Conservation (phyloP, 2,113 vertebrate species). For the Callithrix jacchus region DNA sequence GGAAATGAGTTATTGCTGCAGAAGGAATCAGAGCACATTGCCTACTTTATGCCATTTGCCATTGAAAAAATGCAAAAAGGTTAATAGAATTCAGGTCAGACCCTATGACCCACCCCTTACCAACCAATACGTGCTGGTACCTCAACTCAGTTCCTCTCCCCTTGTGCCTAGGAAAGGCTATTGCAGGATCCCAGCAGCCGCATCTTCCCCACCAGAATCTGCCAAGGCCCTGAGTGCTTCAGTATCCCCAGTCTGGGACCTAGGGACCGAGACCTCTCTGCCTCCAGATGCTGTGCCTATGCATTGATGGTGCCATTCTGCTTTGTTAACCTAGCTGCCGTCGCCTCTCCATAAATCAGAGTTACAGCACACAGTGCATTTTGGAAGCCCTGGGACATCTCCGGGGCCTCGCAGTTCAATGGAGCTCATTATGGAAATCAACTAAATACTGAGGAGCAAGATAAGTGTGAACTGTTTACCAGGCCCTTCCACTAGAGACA, state of each 20-base stretch:
- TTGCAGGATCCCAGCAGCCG: not conserved
- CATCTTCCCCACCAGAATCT: not conserved
- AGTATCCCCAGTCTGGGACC: not conserved
- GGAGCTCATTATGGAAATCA: constrained; percentile 87
- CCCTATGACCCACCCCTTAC: not conserved
- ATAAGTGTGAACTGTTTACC: constrained; percentile 83
- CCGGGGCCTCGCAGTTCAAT: constrained; percentile 82
- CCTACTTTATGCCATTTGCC: not conserved
- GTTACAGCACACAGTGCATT: constrained; percentile 76
- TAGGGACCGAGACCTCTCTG: not conserved
- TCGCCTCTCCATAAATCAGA: constrained; percentile 83
- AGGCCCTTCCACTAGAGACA: constrained; percentile 76
- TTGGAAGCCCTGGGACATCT: constrained; percentile 81
- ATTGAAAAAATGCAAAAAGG: not conserved
- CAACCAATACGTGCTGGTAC: not conserved
- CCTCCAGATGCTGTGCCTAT: not conserved
- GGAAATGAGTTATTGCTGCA: not conserved
- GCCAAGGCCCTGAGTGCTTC: not conserved
- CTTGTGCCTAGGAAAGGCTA: not conserved
- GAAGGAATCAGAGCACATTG: not conserved
- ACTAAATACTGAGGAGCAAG: constrained; percentile 83
- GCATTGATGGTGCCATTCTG: constrained; percentile 42
- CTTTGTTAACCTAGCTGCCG: constrained; percentile 76
- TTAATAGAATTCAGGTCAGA: not conserved
- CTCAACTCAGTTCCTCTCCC: not conserved